Conservation (phyloP, 2,888 invertebrate genomes). For the Entomobrya multifasciata region DNA sequence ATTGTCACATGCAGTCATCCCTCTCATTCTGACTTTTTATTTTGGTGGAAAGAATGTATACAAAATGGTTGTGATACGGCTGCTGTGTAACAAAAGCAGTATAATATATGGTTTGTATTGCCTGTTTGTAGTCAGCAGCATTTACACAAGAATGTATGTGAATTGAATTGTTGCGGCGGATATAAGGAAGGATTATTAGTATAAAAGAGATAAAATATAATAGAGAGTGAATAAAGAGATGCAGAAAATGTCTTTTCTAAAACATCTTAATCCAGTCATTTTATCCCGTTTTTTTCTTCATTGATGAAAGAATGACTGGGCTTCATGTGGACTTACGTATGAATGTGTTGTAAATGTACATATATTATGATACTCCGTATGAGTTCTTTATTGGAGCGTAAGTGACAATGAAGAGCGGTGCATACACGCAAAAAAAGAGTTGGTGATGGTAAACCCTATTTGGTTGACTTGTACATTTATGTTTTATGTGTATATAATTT, state of each 20-base stretch:
- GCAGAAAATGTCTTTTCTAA: conserved; percentile 67
- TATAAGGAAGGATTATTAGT: conserved; percentile 60
- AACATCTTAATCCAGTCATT: conserved; percentile 70
- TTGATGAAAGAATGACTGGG: conserved; percentile 41
- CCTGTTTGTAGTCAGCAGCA: neutral
- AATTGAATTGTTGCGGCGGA: conserved; percentile 51
- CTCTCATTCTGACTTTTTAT: conserved; percentile 69
- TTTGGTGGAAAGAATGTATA: conserved; percentile 52
- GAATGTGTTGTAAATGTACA: neutral
- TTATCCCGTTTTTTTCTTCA: conserved; percentile 32
- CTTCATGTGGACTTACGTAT: neutral
- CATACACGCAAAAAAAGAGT: neutral
- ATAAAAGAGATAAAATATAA: no score
- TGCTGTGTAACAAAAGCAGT: neutral
- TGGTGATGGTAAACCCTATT: conserved; percentile 57
- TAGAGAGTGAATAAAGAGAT: conserved; percentile 62
- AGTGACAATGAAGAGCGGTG: conserved; percentile 26
- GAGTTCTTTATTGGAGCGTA: conserved; percentile 49
- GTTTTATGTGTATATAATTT: neutral
- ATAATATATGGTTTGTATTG: neutral
- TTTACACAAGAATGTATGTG: conserved; percentile 16
- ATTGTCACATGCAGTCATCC: conserved; percentile 73
- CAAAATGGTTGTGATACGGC: conserved; percentile 20
- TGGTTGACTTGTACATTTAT: neutral
- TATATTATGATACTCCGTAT: conserved; percentile 12